Base-by-base conservation (phyloP, 1,140 invertebrate species). In the Melitaea cinxia region DNA sequence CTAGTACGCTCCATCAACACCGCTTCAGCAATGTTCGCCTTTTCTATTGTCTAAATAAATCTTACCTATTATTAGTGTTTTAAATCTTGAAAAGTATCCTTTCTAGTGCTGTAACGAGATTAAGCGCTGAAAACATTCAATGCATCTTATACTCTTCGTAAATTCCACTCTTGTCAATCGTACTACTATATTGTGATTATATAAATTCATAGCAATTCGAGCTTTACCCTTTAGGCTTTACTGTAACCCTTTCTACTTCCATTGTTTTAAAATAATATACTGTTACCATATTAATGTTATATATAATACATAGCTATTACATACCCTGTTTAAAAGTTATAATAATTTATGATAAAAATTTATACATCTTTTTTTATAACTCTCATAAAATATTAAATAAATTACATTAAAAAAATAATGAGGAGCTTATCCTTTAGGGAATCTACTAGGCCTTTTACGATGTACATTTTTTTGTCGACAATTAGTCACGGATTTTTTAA, bases 371-470 rank as follows among this genome's bases (percentile, higher is more conserved):
- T 61, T 54, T 50, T 17, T 59, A 57, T 54, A 17, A 57, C 35
- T 42, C 50, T 59, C 30, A 52, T 54, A 54, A 56, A 57, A 33
- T 17, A 23, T 47, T 61, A 53, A 49, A 52, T 23, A 49, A 56
- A 75, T 71, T 71, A 75, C 56, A 70, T 68, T 77, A 82, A 78
- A 70, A 72, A 78, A 65, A 70, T 71, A 78, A 80, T 69, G 68
- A 86, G 69, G 88, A 90, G 88, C 88, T 90, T 90, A 90, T 80
- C 82, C 75, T 80, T 85, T 88, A 86, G 80, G 83, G 78, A 84
- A 83, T 75, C 65, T 75, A 82, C 60, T 80, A 81, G 80, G 72
- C 74, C 68, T 82, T 74, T 84, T 73, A 73, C 67, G 78, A 53
- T 30, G 58, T 76, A 77, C 30, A 53, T 59, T 58, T 79, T 75